Evolutionary conservation across 2,888 invertebrate genomes (phyloP), one percentile per base, ranked within the genome.

Genomic region (Balanococcus diminutus): DNA sequence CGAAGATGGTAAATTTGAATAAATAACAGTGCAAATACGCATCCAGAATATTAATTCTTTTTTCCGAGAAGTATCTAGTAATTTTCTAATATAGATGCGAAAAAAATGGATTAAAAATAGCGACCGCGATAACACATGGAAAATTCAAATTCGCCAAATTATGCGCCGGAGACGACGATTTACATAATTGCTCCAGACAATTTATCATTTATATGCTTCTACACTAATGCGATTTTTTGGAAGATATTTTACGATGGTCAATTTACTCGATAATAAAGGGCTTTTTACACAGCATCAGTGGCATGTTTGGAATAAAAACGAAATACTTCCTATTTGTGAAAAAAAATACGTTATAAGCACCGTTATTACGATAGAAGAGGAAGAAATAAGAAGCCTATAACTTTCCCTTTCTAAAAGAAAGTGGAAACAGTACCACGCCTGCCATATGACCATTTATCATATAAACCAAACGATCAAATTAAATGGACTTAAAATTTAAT

Each of bases 331-430:
- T 75, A 75, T 75, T 75, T 67, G 2, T 2, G n/a, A 14, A 67
- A 32, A 75, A 75, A 75, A 75, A 75, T 75, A 75, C 75, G 75
- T 75, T 75, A 75, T 32, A 75, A 28, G 46, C 84, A 84, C 84
- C 84, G 84, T 84, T 84, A 84, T 84, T 39, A 19, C 8, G 19
- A 4, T 6, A 46, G 32, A 56, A 32, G 56, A 75, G 84, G 75
- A 84, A 84, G 84, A 84, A 84, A 84, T 51, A 61, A 42, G 75
- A 42, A 36, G 67, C 72, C 67, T 84, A 75, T 84, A 84, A 84
- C 84, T 84, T 84, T 84, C 84, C 84, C 84, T 84, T 84, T 84
- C 84, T 72, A 84, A 84, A 84, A 84, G 84, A 84, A 84, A 84
- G 84, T 84, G 32, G 84, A 75, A 75, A 42, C 84, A 79, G 36